These are phyloP conservation scores for Spilosoma lubricipeda DNA, from an alignment of 2,888 invertebrate genomes.

Conservation along the genomic window DNA sequence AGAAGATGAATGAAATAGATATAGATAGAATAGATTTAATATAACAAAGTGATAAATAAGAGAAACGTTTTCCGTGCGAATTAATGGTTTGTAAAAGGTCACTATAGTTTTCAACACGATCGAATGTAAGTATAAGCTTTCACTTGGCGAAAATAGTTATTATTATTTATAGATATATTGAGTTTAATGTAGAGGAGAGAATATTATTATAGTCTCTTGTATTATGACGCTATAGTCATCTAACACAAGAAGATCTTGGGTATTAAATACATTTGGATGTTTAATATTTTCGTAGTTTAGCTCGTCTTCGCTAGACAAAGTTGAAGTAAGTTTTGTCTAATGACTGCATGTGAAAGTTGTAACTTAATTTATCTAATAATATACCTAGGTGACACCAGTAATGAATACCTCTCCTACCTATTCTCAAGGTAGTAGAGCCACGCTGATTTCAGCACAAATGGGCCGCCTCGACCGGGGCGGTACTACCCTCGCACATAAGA, in stretches of 20 bases:
- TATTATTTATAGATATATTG: neutral
- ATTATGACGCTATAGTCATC: neutral
- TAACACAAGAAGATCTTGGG: neutral
- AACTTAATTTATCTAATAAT: neutral
- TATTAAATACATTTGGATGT: neutral
- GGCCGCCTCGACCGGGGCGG: too few species aligned
- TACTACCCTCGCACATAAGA: too few species aligned
- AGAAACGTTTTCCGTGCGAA: slow-evolving; percentile 35
- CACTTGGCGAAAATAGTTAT: neutral
- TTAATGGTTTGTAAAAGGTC: slow-evolving; percentile 36
- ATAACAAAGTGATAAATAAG: slow-evolving; percentile 41
- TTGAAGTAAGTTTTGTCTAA: neutral
- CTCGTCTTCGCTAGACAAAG: too few species aligned
- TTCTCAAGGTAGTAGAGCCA: too few species aligned
- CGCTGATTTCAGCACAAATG: too few species aligned
- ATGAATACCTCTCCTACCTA: neutral
- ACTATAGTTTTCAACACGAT: slow-evolving; percentile 34
- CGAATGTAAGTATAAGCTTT: slow-evolving; percentile 20
- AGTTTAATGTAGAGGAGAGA: neutral
- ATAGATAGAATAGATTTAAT: too few species aligned
- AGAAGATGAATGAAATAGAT: slow-evolving; percentile 39
- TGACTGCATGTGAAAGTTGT: neutral
- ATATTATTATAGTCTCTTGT: neutral
- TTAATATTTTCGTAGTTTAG: too few species aligned
- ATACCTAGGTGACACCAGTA: neutral